Percentiles rank a stretch among this genome's conserved stretches.
phyloP scores from a whole-genome alignment of 2,113 vertebrate genomes.

The Odontophorus gujanensis region DNA sequence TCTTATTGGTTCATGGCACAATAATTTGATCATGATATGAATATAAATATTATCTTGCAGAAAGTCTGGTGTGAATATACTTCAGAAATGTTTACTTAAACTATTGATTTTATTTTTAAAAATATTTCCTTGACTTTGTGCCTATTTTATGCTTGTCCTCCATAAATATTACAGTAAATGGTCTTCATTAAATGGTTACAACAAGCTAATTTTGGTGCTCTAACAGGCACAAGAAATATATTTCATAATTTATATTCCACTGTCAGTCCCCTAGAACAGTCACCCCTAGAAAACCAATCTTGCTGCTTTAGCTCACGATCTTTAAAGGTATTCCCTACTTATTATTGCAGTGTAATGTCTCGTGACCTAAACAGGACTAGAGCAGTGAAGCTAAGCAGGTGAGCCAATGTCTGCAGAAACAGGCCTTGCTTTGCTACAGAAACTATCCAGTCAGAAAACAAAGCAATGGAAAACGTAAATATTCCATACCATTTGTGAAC shows the following conservation, averaged over 20 bases:
- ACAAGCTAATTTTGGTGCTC: constrained; percentile 35
- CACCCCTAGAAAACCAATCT: neutral
- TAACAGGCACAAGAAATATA: neutral
- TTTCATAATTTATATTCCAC: neutral
- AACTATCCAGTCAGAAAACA: constrained; percentile 12
- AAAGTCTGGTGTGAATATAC: constrained; percentile 20
- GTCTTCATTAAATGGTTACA: constrained; percentile 22
- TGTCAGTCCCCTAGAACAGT: neutral
- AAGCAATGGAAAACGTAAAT: constrained; percentile 19
- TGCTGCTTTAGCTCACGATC: neutral
- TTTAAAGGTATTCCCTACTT: neutral
- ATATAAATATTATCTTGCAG: constrained; percentile 33
- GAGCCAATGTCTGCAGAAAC: neutral
- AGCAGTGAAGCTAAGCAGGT: neutral
- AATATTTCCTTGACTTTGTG: neutral
- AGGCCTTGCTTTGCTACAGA: neutral
- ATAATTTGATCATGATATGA: constrained; percentile 15
- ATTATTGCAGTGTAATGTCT: neutral
- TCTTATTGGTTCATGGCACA: neutral
- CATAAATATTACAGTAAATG: constrained; percentile 3
- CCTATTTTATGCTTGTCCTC: neutral
- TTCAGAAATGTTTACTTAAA: constrained; percentile 29
- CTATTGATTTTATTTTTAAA: neutral
- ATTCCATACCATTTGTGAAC: constrained; percentile 19
- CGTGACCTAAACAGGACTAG: neutral